Evolutionary conservation across 1,140 invertebrate genomes (phyloP).

Genomic region (Copidosoma floridanum): DNA sequence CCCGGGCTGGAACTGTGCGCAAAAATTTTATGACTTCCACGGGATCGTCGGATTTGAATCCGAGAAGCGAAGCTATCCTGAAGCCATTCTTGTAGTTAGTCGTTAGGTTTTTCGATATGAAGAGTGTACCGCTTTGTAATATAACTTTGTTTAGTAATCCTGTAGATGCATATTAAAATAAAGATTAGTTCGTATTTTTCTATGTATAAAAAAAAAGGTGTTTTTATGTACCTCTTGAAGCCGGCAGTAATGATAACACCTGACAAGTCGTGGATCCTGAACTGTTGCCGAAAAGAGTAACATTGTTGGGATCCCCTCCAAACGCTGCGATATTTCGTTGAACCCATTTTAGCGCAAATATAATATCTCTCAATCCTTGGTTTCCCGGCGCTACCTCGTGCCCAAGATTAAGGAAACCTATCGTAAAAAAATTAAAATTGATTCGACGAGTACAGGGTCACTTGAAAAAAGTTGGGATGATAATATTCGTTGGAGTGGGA

Average conservation of each 20-base stretch:
- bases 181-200: not conserved
- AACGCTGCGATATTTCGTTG: slow-evolving; percentile 19
- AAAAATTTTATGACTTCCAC: slow-evolving; percentile 21
- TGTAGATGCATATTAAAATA: not conserved
- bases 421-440: not conserved
- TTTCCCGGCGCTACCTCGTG: slow-evolving; percentile 20
- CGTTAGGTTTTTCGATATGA: not conserved
- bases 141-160: slow-evolving; percentile 11
- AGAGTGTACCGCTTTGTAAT: not conserved
- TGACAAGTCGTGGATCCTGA: not conserved
- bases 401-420: slow-evolving; percentile 21
- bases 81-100: not conserved
- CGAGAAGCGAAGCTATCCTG: slow-evolving; percentile 18
- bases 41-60: slow-evolving; percentile 16
- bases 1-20: not conserved
- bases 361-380: slow-evolving; percentile 23
- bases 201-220: not conserved
- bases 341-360: slow-evolving; percentile 19
- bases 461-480: not conserved
- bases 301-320: slow-evolving; percentile 24
- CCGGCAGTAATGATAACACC: not conserved
- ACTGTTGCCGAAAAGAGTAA: slow-evolving; percentile 22
- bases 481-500: not conserved
- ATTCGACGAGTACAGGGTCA: too few species aligned
- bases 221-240: not conserved